Base-by-base conservation (phyloP, 1,140 invertebrate species). In the Bombus pascuorum region DNA sequence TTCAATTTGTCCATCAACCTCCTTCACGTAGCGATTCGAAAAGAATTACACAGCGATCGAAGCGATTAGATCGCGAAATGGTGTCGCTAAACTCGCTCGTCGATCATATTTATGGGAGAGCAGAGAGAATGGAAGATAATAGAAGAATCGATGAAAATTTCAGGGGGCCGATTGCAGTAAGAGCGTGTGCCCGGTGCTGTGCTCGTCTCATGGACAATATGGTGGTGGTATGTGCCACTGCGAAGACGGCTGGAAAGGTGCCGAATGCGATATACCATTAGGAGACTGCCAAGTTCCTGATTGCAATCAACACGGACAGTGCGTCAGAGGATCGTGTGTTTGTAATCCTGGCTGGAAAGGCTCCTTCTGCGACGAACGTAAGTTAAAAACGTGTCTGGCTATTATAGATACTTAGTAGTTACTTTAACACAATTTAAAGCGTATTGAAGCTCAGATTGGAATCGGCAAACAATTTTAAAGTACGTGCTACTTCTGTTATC, bases 201-300 rank as follows among this genome's bases (percentile, higher is more conserved):
- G 99, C 95, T 99, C 98, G 86, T 98, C 98, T 83, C 98, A 99
- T 93, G 99, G 99, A 42, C 97, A 98, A 91, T 99, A 99, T 94
- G 97, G 98, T 39, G 98, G 98, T 74, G 99, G 99, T 32, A 95
- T 98, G 87, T 99, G 99, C 95, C 97, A 98, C 92, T 99, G 99
- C 95, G 98, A 99, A 94, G 97, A 98, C 91, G 98, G 99, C 71
- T 99, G 98, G 98, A 99, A 99, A 95, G 99, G 99, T 53, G 96
- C 97, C 37, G 98, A 99, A 95, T 99, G 99, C 95, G 98, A 99
- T 94, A 97, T 99, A 85, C 98, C 98, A 53, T 97, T 98, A 86
- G 96, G 97, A 86, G 98, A 99, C 95, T 99, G 98, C 95, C 98
- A 98, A 95, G 97, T 98, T 88, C 97, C 98, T 57, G 98, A 98